Percentiles rank a stretch among this genome's conserved stretches.
Evolutionary conservation across 2,113 vertebrate species (phyloP).

Genomic region (Corythoichthys haematopterus): DNA sequence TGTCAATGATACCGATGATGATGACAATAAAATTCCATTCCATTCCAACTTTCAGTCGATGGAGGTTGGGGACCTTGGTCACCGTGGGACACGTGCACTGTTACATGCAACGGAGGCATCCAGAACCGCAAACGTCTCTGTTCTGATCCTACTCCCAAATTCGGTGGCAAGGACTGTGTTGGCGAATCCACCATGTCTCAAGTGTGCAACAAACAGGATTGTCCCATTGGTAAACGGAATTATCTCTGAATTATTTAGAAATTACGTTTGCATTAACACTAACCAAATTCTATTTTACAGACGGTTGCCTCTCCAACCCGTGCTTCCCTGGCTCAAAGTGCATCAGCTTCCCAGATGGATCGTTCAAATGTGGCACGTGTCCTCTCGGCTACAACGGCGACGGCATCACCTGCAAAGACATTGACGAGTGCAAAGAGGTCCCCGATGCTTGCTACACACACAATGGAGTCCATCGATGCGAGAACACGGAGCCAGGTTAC

Average conservation of each 20-base stretch:
- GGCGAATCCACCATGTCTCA: conserved; percentile 77
- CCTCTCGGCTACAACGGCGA: conserved; percentile 87
- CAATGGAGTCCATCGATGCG: conserved; percentile 86
- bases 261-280: background rate
- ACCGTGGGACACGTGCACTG: conserved; percentile 86
- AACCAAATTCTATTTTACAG: conserved; percentile 54
- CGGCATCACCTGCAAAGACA: conserved; percentile 85
- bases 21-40: no score
- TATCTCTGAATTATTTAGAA: background rate
- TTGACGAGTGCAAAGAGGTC: conserved; percentile 91
- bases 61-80: conserved; percentile 97
- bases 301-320: conserved; percentile 94
- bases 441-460: conserved; percentile 85
- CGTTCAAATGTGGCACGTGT: conserved; percentile 89
- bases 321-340: conserved; percentile 87
- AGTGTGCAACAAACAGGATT: conserved; percentile 79
- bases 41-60: conserved; percentile 72
- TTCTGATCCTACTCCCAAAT: conserved; percentile 85
- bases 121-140: conserved; percentile 86
- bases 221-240: conserved; percentile 65
- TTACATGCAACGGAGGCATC: conserved; percentile 88
- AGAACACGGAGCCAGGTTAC: conserved; percentile 93
- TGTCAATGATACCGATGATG: no score
- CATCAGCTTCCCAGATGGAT: conserved; percentile 87
- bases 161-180: conserved; percentile 86